These are phyloP conservation scores for Drosophila cracens DNA, from an alignment of 2,888 invertebrate species.

Conservation along the genomic window DNA sequence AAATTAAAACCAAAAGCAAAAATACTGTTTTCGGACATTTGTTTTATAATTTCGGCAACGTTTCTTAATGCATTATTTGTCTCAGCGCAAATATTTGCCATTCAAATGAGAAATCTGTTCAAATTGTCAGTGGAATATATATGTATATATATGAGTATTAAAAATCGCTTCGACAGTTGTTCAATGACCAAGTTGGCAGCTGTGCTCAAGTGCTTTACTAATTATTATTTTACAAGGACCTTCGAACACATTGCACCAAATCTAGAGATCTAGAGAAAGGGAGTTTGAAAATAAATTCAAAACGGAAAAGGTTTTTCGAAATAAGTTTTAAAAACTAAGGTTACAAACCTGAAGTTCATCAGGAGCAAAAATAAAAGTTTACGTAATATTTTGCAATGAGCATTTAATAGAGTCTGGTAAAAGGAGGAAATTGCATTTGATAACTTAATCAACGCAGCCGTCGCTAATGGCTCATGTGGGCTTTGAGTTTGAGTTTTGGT, in stretches of 20 bases:
- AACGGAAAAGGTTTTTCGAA: background rate
- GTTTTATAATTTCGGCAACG: constrained; percentile 67
- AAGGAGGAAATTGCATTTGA: constrained; percentile 61
- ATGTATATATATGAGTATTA: background rate
- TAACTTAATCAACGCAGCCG: constrained; percentile 78
- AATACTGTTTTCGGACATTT: constrained; percentile 75
- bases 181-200: constrained; percentile 60
- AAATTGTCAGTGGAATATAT: constrained; percentile 34
- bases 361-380: fast-evolving
- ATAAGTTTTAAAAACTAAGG: background rate
- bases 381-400: constrained; percentile 4
- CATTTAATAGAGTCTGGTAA: constrained; percentile 42
- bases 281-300: background rate
- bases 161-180: constrained; percentile 61
- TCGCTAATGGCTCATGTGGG: constrained; percentile 78
- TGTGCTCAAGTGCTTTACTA: constrained; percentile 60
- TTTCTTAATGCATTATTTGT: constrained; percentile 60
- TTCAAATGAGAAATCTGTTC: constrained; percentile 78
- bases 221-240: constrained; percentile 42
- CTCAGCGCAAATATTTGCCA: constrained; percentile 76
- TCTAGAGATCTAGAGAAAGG: background rate
- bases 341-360: background rate
- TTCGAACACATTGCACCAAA: constrained; percentile 1
- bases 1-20: constrained; percentile 24
- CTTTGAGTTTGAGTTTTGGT: constrained; percentile 38